A percentile compares a stretch with the other conserved stretches of the same genome.
Evolutionary conservation across 2,113 vertebrate species (phyloP).

Genomic region (Sander vitreus): DNA sequence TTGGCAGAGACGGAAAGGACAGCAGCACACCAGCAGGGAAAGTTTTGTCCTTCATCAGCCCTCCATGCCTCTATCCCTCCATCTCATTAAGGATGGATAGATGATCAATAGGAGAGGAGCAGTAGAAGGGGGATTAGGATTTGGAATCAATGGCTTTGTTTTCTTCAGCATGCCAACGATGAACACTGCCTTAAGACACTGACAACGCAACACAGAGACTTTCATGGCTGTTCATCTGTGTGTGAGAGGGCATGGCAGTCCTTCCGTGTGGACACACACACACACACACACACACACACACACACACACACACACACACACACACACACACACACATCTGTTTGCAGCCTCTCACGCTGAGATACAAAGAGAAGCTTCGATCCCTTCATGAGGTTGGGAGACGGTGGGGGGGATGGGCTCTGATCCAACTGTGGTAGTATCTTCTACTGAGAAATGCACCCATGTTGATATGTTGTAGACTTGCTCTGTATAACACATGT

Average conservation of each 20-base stretch:
- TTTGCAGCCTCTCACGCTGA: slow-evolving; percentile 54
- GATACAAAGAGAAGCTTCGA: slow-evolving; percentile 58
- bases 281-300: slow-evolving; percentile 62
- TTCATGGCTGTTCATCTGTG: slow-evolving; percentile 47
- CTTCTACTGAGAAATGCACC: not conserved
- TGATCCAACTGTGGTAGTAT: slow-evolving; percentile 23
- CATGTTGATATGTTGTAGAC: slow-evolving; percentile 4
- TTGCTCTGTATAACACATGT: not conserved
- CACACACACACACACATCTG: slow-evolving; percentile 63
- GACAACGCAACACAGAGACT: slow-evolving; percentile 49
- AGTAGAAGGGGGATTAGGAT: slow-evolving; percentile 81
- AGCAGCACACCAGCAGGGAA: slow-evolving; percentile 29
- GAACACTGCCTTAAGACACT: slow-evolving; percentile 81
- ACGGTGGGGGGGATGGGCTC: slow-evolving; percentile 37
- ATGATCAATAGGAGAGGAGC: slow-evolving; percentile 80
- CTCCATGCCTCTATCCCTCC: slow-evolving; percentile 59
- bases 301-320: slow-evolving; percentile 62
- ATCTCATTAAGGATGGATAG: slow-evolving; percentile 79
- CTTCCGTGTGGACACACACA: slow-evolving; percentile 44
- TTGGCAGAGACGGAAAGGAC: slow-evolving; percentile 10
- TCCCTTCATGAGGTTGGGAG: slow-evolving; percentile 20
- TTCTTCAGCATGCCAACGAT: slow-evolving; percentile 75
- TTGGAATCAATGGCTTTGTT: slow-evolving; percentile 84
- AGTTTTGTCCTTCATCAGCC: slow-evolving; percentile 79
- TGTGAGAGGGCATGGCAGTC: slow-evolving; percentile 57